These are phyloP conservation scores for Aix galericulata DNA, from an alignment of 2,113 vertebrate genomes.

Conservation along the genomic window DNA sequence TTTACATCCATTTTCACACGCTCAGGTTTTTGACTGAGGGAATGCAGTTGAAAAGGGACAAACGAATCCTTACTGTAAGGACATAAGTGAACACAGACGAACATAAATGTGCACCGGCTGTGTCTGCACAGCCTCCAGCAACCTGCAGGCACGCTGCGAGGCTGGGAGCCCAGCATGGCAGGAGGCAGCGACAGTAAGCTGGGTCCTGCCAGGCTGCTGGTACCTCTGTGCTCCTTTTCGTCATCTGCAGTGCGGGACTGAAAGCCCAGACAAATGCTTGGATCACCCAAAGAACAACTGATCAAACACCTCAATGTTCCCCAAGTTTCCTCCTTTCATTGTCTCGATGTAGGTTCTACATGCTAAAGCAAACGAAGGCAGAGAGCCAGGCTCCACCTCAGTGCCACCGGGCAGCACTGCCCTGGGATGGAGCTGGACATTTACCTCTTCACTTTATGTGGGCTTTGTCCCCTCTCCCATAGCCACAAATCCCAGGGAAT, in stretches of 20 bases:
- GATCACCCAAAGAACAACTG: background rate
- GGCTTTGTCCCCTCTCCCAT: background rate
- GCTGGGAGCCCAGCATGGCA: background rate
- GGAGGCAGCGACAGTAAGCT: background rate
- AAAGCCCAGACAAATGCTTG: background rate
- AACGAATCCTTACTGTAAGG: background rate
- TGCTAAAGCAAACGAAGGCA: rapidly evolving
- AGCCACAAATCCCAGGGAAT: background rate
- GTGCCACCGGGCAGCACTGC: background rate
- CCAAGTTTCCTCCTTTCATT: rapidly evolving
- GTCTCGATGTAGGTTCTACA: background rate
- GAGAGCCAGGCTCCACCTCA: background rate
- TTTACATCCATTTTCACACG: constrained; percentile 35
- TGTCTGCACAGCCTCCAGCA: background rate
- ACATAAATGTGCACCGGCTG: background rate
- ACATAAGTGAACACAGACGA: background rate
- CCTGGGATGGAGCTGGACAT: background rate
- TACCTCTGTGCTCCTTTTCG: background rate
- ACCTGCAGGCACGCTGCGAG: background rate
- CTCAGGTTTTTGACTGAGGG: background rate
- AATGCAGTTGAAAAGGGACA: background rate
- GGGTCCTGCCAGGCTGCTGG: background rate
- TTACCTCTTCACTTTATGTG: too few relatives aligned
- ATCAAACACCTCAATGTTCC: rapidly evolving
- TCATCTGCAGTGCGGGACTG: rapidly evolving